Base-by-base conservation (phyloP, 2,113 vertebrate genomes). In the Phoenicopterus ruber region DNA sequence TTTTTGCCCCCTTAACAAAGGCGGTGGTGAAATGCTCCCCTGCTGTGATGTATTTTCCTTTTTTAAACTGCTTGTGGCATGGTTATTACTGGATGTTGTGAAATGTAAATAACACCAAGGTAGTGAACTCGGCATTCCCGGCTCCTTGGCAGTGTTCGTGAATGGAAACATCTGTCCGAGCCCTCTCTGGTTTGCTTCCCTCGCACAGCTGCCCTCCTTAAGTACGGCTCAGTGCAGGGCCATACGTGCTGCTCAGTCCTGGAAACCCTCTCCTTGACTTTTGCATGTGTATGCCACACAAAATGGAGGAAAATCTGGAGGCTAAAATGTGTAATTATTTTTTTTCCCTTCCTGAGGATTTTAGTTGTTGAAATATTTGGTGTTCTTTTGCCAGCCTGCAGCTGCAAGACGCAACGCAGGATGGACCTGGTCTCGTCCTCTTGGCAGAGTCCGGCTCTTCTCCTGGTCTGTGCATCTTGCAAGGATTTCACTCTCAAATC, bases 61-160 rank as follows among this genome's bases (percentile, higher is more conserved):
- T 62, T 26, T 83, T 84, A 44, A 88, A 42, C 91, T 62, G 54
- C 49, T 36, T 6, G 50, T 94, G 94, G 91, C 38, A 34, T 21
- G 54, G 71, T 47, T 89, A 49, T 91, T 92, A 44, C 77, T 97
- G 62, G 29, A 73, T 90, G 74, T 90, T 93, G 74, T 91, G 93
- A 93, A 94, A 96, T 97, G 94, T 96, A 97, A 97, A 96, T 95
- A 96, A 94, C 2, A 0, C 91, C 84, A 95, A 95, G 94, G 94
- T 88, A 88, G 93, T 62, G 91, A 95, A 94, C 95, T 87, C 54
- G 0, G 70, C 89, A 29, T 86, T 91, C 62, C 84, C 1, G 0
- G 58, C 62, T 95, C 81, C 94, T 95, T 95, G 94, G 94, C 95
- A 93, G 95, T 49, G 63, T 32, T 57, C 0, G 72, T 86, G 96